Base-by-base conservation (phyloP, 2,797 vertebrate genomes). In the Manis javanica region DNA sequence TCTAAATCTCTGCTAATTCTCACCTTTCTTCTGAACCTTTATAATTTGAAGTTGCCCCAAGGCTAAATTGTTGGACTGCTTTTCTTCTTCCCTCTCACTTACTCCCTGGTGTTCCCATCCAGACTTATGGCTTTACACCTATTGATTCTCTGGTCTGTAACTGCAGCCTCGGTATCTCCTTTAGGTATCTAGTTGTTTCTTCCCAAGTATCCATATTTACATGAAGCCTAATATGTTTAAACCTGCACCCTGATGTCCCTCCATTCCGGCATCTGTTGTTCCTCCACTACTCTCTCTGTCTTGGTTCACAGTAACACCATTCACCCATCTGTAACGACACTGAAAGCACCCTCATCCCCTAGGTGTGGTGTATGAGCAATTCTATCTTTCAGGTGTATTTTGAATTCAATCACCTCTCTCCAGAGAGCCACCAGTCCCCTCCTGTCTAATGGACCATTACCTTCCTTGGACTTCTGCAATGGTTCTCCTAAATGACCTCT, bases 11-110 rank as follows among this genome's bases (percentile, higher is more conserved):
- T 42, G 16, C 72, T 85, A 37, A 49, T 34, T 79, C 68, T 69
- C 31, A 51, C n/a, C 26, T 94, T 87, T 86, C 49, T 95, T 82
- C 86, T 88, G 91, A 89, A 94, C 53, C 87, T 97, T 93, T 96
- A 93, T 26, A 72, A 31, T 81, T 68, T 90, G 64, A 87, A 64
- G 46, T 92, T 92, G 29, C 82, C 82, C 94, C 24, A 31, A 83
- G 74, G 74, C 69, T 74, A 74, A 61, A 21, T 94, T 64, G 26
- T 86, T 46, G 11, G 21, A 46, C 24, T 5, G 11, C 24, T 46
- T 85, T 77, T 94, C 8, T 81, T 55, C 42, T 61, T n/a, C 16
- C 51, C 31, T 15, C 10, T 92, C 15, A 11, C 15, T 24, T 71
- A 19, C 1, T 87, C 19, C 61, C 61, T 16, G 2, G 3, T 15